These are phyloP conservation scores for Scaptomyza graminum DNA, from an alignment of 1,140 invertebrate genomes.

Conservation along the genomic window DNA sequence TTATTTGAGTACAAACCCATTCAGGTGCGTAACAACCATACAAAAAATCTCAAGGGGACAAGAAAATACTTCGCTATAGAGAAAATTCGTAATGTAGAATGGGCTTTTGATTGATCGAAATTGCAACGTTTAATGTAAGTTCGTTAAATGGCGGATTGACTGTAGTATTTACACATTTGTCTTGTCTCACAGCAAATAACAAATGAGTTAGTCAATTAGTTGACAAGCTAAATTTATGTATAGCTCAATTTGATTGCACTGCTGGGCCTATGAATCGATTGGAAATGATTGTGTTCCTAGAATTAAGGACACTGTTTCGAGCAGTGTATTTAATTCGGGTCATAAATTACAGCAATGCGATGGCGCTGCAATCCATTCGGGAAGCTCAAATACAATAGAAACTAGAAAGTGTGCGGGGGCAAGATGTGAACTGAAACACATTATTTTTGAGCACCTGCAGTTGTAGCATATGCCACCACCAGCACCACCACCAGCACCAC, in stretches of 20 bases:
- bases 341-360: conserved; percentile 39
- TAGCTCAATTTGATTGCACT: conserved; percentile 5
- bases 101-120: too few species aligned
- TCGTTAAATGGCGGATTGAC: too few species aligned
- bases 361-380: conserved; percentile 33
- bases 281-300: background rate
- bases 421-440: conserved; percentile 17
- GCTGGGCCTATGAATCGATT: conserved; percentile 11
- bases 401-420: too few species aligned
- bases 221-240: conserved; percentile 4
- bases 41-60: too few species aligned
- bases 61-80: too few species aligned
- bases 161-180: background rate
- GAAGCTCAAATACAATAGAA: conserved; percentile 11
- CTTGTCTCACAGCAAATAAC: conserved; percentile 3
- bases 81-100: too few species aligned
- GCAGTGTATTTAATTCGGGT: conserved; percentile 26
- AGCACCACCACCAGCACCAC: background rate
- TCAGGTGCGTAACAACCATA: too few species aligned
- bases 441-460: conserved; percentile 41
- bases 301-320: conserved; percentile 11
- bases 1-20: too few species aligned
- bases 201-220: conserved; percentile 14
- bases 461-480: conserved; percentile 3
- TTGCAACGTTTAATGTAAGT: too few species aligned